These are phyloP conservation scores for Chamaea fasciata DNA, from an alignment of 2,113 vertebrate species.

Conservation along the genomic window DNA sequence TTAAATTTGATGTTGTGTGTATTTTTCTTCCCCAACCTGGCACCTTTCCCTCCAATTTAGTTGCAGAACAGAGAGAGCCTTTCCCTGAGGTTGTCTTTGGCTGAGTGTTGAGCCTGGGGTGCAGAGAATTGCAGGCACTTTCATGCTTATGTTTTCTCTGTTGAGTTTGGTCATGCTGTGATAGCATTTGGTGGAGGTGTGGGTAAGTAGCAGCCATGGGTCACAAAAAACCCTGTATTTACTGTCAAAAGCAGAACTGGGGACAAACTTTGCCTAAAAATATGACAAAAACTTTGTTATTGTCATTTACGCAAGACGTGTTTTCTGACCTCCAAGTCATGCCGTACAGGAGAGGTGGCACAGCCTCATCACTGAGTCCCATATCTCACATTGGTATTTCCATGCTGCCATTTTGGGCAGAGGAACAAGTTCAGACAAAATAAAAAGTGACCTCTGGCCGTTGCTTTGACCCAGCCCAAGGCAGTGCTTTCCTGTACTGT, in stretches of 20 bases:
- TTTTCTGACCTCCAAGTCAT: background rate
- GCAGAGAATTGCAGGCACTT: background rate
- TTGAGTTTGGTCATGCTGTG: background rate
- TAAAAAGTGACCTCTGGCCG: background rate
- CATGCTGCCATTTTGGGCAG: background rate
- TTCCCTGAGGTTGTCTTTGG: background rate
- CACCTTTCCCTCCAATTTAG: background rate
- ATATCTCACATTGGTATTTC: background rate
- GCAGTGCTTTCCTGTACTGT: background rate
- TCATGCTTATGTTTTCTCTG: background rate
- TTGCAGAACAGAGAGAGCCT: background rate
- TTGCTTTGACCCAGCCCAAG: background rate
- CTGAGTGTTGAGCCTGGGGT: background rate
- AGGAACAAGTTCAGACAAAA: constrained; percentile 53
- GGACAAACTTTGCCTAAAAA: background rate
- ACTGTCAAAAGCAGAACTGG: background rate
- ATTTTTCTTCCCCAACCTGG: background rate
- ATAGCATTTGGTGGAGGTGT: background rate
- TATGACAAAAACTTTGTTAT: background rate
- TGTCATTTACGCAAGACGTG: background rate
- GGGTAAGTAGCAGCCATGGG: background rate
- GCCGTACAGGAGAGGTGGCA: background rate
- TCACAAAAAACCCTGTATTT: background rate
- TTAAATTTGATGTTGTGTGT: background rate
- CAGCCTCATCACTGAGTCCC: background rate